These are phyloP conservation scores for Dicerorhinus sumatrensis DNA, from an alignment of 2,113 vertebrate species.

Conservation along the genomic window DNA sequence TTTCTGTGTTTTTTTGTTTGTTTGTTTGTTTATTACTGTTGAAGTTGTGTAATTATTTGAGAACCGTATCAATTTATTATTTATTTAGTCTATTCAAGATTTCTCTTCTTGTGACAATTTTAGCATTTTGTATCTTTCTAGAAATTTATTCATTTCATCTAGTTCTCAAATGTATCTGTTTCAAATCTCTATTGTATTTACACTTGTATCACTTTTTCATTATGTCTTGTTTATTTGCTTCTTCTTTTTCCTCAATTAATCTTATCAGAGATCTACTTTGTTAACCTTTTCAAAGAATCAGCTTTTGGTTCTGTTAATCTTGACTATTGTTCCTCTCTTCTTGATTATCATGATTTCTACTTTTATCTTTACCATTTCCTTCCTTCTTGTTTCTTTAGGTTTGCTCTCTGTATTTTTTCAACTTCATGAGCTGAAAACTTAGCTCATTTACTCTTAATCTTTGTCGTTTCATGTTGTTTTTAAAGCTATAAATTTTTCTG, in stretches of 20 bases:
- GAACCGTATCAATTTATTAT: background rate
- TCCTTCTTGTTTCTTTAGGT: background rate
- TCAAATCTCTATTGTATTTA: slow-evolving; percentile 1
- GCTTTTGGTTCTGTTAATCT: background rate
- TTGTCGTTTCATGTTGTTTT: background rate
- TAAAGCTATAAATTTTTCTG: background rate
- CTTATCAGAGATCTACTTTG: background rate
- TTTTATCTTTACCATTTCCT: background rate
- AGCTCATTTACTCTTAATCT: background rate
- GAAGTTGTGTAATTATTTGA: background rate
- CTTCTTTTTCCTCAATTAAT: background rate
- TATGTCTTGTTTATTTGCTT: background rate
- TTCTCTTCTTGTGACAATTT: background rate
- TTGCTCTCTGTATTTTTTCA: background rate
- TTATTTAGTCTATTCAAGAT: background rate
- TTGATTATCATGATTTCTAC: background rate
- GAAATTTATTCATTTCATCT: background rate
- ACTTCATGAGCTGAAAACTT: background rate
- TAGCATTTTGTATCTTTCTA: background rate
- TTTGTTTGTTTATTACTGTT: background rate
- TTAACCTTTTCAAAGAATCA: background rate
- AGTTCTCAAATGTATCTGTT: background rate
- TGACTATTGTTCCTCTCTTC: background rate
- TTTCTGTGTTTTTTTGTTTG: background rate
- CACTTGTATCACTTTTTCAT: background rate